phyloP scores from a whole-genome alignment of 2,113 vertebrate species.

The Eubucco bourcierii region DNA sequence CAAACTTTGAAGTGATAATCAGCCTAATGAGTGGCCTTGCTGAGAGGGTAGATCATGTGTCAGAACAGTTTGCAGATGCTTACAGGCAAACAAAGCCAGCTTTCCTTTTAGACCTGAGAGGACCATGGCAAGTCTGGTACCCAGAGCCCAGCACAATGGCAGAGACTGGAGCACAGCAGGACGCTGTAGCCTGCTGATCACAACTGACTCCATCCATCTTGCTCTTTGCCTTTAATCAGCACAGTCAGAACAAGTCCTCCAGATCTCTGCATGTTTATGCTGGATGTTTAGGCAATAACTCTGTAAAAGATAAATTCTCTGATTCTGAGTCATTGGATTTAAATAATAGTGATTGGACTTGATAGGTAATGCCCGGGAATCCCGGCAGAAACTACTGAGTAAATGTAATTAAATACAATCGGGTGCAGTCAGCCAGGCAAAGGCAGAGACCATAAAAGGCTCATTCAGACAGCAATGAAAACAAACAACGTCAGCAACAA shows the following conservation, averaged over 20 bases:
- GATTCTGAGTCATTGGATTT: conserved; percentile 29
- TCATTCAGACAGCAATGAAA: conserved; percentile 68
- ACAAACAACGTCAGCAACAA: conserved; percentile 69
- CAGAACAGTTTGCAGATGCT: conserved; percentile 80
- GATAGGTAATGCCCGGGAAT: conserved; percentile 34
- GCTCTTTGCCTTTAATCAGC: conserved; percentile 74
- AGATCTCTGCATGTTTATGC: conserved; percentile 70
- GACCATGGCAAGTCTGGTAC: conserved; percentile 76
- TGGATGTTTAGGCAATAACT: conserved; percentile 61
- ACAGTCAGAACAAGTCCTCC: conserved; percentile 63
- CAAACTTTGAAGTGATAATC: conserved; percentile 91
- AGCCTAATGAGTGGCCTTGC: conserved; percentile 85
- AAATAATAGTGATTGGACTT: conserved; percentile 32
- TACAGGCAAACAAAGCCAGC: conserved; percentile 75
- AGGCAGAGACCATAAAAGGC: conserved; percentile 59
- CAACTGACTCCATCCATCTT: conserved; percentile 80
- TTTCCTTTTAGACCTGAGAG: conserved; percentile 78
- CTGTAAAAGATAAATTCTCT: conserved; percentile 43
- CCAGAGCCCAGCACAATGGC: conserved; percentile 75
- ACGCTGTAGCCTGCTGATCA: conserved; percentile 71
- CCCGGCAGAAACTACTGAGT: conserved; percentile 33
- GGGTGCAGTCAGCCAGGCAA: conserved; percentile 48
- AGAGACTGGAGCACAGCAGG: conserved; percentile 83
- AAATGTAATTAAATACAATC: conserved; percentile 58
- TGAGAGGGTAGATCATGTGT: conserved; percentile 77